Conservation (phyloP, 2,888 invertebrate species). For the Muschampia plurimacula region DNA sequence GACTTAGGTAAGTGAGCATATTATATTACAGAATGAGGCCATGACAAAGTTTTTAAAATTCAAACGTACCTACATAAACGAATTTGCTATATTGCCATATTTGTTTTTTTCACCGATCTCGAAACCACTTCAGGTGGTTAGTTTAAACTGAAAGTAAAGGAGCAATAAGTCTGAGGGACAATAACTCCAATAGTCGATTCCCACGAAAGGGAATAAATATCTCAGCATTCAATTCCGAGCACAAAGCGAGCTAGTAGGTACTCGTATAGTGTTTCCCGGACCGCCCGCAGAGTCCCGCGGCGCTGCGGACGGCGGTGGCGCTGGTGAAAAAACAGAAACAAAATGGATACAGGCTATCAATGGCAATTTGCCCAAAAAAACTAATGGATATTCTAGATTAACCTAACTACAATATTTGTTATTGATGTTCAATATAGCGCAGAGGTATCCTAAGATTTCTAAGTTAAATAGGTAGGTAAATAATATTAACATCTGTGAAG, state of each 20-base stretch:
- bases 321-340: conserved; percentile 58
- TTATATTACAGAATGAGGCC: no score
- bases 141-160: conserved; percentile 3
- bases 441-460: no score
- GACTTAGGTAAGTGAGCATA: no score
- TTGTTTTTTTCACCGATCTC: neutral
- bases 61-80: no score
- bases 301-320: conserved; percentile 53
- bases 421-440: neutral
- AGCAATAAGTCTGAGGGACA: conserved; percentile 45
- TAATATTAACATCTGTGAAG: no score
- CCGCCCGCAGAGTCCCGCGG: conserved; percentile 40
- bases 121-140: neutral
- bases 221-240: conserved; percentile 51
- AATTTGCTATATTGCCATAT: neutral
- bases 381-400: neutral
- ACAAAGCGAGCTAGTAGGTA: conserved; percentile 64
- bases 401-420: neutral
- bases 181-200: conserved; percentile 71
- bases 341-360: conserved; percentile 53
- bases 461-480: no score
- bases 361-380: conserved; percentile 9
- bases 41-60: no score
- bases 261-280: conserved; percentile 67
- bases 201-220: conserved; percentile 66